Evolutionary conservation across 2,113 vertebrate species (phyloP).

Genomic region (Gobio gobio): DNA sequence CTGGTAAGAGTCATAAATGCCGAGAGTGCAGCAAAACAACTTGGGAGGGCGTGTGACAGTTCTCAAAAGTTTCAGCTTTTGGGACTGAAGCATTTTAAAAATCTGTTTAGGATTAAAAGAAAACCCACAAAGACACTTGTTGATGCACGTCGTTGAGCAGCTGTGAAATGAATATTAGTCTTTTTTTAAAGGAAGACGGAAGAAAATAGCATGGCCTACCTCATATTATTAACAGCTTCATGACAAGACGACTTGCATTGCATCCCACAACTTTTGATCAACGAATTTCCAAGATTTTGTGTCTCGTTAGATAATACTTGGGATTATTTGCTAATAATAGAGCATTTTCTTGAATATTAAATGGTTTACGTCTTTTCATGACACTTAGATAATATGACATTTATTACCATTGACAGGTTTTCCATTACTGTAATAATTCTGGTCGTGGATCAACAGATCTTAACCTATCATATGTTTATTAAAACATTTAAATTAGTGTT

Average conservation of each 20-base stretch:
- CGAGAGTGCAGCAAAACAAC: neutral
- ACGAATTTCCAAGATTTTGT: neutral
- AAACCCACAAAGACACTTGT: slow-evolving; percentile 1
- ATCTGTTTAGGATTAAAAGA: slow-evolving; percentile 5
- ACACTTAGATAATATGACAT: neutral
- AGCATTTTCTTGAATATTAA: neutral
- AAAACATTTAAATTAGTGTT: neutral
- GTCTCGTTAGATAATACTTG: neutral
- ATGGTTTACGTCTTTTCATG: neutral
- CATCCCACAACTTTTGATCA: neutral
- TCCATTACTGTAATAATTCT: neutral
- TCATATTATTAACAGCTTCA: neutral
- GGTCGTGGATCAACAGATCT: neutral
- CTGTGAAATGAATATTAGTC: neutral
- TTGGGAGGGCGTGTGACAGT: slow-evolving; percentile 12
- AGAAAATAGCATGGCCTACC: neutral
- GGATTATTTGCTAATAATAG: neutral
- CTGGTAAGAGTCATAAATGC: slow-evolving; percentile 38
- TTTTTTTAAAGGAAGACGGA: neutral
- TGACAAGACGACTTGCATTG: neutral
- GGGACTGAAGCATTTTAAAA: slow-evolving; percentile 7
- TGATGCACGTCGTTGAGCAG: neutral
- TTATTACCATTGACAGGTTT: neutral
- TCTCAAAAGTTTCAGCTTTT: slow-evolving; percentile 17
- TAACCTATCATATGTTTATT: neutral